Percentiles rank a stretch among this genome's conserved stretches.
Evolutionary conservation across 2,888 invertebrate genomes (phyloP).

Genomic region (Nomada fabriciana): DNA sequence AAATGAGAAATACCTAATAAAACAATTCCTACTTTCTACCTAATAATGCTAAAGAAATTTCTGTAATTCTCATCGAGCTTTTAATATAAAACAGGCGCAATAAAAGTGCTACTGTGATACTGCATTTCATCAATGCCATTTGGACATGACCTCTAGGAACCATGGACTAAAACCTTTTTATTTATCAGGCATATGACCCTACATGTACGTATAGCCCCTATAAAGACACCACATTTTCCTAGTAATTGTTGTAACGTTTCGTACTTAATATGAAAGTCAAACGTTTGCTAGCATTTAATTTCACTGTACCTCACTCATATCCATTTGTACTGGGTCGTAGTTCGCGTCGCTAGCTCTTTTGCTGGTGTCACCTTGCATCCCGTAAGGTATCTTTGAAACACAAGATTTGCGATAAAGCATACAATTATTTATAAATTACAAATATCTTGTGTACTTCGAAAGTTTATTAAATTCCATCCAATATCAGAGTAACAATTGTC

Average conservation of each 20-base stretch:
- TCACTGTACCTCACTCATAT: slow-evolving; percentile 89
- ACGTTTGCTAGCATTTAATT: slow-evolving; percentile 61
- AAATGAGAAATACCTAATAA: slow-evolving; percentile 13
- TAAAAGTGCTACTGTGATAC: slow-evolving; percentile 24
- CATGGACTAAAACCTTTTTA: slow-evolving; percentile 41
- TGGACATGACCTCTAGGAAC: slow-evolving; percentile 65
- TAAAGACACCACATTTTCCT: slow-evolving; percentile 69
- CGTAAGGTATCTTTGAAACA: slow-evolving; percentile 73
- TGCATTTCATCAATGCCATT: slow-evolving; percentile 20
- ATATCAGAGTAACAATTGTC: background rate
- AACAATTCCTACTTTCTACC: background rate
- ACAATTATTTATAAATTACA: background rate
- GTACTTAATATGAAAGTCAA: slow-evolving; percentile 63
- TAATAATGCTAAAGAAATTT: background rate
- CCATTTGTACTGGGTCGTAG: slow-evolving; percentile 92
- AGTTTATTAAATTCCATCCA: background rate
- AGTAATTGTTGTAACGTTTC: slow-evolving; percentile 62
- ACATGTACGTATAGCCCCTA: slow-evolving; percentile 66
- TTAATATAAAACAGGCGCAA: slow-evolving; percentile 4
- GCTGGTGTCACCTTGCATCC: slow-evolving; percentile 54
- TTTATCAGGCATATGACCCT: slow-evolving; percentile 58
- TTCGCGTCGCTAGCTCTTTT: slow-evolving; percentile 88
- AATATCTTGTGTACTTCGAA: background rate
- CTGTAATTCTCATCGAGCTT: background rate
- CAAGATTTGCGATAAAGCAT: slow-evolving; percentile 8